Percentiles rank a stretch among this genome's conserved stretches.
Conservation (phyloP, 2,797 vertebrate genomes). For the Lepilemur septentrionalis region DNA sequence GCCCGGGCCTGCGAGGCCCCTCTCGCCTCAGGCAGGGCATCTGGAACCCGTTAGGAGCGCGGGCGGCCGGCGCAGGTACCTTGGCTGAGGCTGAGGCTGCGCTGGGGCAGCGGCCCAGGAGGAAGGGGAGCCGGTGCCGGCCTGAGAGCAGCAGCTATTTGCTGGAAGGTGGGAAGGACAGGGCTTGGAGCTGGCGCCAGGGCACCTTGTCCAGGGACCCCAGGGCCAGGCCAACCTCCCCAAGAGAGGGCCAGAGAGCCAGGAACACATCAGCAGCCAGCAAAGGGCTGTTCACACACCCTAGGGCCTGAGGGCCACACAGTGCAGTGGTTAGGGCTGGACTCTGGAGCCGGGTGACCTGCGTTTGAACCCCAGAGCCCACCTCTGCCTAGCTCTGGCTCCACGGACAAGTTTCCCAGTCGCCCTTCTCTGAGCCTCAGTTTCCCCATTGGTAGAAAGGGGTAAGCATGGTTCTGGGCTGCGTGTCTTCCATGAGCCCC, state of each 20-base stretch:
- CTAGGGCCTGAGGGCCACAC: accelerated
- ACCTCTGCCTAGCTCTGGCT: neutral
- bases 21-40: neutral
- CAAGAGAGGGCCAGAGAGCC: neutral
- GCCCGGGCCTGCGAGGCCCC: accelerated
- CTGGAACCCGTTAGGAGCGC: slow-evolving; percentile 12
- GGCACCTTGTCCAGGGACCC: accelerated
- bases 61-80: slow-evolving; percentile 76
- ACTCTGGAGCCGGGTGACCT: accelerated
- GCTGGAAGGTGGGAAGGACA: slow-evolving; percentile 83
- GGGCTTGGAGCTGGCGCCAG: accelerated
- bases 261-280: accelerated
- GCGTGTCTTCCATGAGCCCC: neutral
- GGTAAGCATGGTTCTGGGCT: accelerated
- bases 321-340: accelerated
- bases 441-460: neutral
- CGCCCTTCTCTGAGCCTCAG: neutral
- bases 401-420: neutral
- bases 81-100: slow-evolving; percentile 86
- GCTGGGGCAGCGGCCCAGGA: slow-evolving; percentile 84
- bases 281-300: accelerated
- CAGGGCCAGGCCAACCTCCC: accelerated
- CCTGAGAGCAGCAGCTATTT: slow-evolving; percentile 87
- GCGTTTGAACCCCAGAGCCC: accelerated
- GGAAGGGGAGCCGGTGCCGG: slow-evolving; percentile 85